Evolutionary conservation across 2,888 invertebrate genomes (phyloP).

Genomic region (Catocala nupta): DNA sequence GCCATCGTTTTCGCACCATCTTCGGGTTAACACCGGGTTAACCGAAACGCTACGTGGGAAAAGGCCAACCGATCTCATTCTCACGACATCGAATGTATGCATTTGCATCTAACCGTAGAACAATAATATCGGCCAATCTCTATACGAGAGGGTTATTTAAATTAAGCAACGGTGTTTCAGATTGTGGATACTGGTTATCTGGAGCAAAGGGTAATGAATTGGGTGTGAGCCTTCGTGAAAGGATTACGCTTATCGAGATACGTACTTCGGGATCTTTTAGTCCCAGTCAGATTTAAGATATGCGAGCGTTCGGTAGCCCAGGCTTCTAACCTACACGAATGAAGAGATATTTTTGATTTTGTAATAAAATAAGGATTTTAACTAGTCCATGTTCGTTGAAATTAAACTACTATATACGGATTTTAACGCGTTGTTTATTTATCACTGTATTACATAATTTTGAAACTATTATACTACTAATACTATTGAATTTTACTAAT

Average conservation of each 20-base stretch:
- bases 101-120: constrained; percentile 70
- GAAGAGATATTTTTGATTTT: too few relatives aligned
- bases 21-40: constrained; percentile 71
- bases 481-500: too few relatives aligned
- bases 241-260: constrained; percentile 9
- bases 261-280: constrained; percentile 2
- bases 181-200: constrained; percentile 28
- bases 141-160: constrained; percentile 45
- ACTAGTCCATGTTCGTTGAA: too few relatives aligned
- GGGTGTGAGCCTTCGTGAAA: constrained; percentile 16
- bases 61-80: constrained; percentile 63
- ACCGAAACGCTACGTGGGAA: constrained; percentile 74
- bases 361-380: too few relatives aligned
- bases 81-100: constrained; percentile 67
- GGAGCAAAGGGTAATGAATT: constrained; percentile 40
- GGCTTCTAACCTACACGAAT: too few relatives aligned
- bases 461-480: too few relatives aligned
- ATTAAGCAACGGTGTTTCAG: constrained; percentile 40
- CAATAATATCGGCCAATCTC: constrained; percentile 64
- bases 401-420: too few relatives aligned
- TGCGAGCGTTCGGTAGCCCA: too few relatives aligned
- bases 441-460: too few relatives aligned
- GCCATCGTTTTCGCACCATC: constrained; percentile 69
- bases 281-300: too few relatives aligned
- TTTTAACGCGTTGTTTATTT: too few relatives aligned